Conservation (phyloP, 1,140 invertebrate genomes). For the Megathymus violae region DNA sequence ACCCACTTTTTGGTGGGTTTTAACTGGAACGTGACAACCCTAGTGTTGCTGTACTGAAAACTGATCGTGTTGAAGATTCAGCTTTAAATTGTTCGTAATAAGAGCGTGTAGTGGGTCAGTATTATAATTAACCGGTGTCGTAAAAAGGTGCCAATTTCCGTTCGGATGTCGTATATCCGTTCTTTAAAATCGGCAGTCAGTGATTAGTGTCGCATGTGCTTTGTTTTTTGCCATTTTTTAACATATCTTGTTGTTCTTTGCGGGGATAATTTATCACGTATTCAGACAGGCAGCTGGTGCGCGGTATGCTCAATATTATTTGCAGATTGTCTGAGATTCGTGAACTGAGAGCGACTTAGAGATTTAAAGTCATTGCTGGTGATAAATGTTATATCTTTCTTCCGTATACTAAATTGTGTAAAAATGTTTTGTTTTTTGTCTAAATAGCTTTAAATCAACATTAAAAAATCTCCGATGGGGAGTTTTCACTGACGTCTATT, state of each 20-base stretch:
- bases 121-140: conserved; percentile 40
- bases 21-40: conserved; percentile 36
- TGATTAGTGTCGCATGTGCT: conserved; percentile 75
- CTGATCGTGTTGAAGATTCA: conserved; percentile 15
- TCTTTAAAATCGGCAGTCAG: conserved; percentile 72
- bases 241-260: conserved; percentile 45
- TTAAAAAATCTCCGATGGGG: no score
- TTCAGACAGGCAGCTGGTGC: conserved; percentile 63
- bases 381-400: no score
- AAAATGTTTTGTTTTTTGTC: no score
- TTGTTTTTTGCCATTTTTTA: conserved; percentile 69
- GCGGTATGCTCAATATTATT: conserved; percentile 42
- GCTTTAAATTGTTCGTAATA: conserved; percentile 31
- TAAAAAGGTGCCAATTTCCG: conserved; percentile 82
- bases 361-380: no score
- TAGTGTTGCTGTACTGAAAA: conserved; percentile 13
- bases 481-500: no score
- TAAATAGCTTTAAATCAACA: no score
- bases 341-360: conserved; percentile 10
- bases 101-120: conserved; percentile 10
- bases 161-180: conserved; percentile 74
- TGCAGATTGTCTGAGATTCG: conserved; percentile 40
- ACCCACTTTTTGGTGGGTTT: conserved; percentile 55
- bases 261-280: conserved; percentile 63
- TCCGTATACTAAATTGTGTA: no score